These are phyloP conservation scores for Bradypodion ventrale DNA, from an alignment of 2,797 vertebrate species.

Conservation along the genomic window DNA sequence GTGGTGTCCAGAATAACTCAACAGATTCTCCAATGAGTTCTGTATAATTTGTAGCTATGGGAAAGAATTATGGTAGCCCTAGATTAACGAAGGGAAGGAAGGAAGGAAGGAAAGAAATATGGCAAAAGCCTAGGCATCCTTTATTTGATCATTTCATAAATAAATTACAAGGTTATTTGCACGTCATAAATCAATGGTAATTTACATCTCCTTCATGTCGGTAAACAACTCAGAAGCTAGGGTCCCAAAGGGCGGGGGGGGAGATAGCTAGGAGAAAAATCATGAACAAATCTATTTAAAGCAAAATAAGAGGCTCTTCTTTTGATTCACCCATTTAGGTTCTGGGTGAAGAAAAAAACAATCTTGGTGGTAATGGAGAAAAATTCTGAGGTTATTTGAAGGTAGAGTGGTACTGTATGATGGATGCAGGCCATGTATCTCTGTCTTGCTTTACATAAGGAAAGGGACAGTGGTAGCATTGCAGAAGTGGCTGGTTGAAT, in stretches of 20 bases:
- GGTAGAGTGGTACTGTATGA: background rate
- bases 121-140: slow-evolving; percentile 74
- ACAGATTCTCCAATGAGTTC: background rate
- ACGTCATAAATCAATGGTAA: slow-evolving; percentile 72
- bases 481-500: background rate
- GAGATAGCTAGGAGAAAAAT: too few species aligned
- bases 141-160: slow-evolving; percentile 77
- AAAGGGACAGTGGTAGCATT: background rate
- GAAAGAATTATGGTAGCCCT: background rate
- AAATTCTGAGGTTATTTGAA: slow-evolving; percentile 23
- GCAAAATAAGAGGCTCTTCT: background rate
- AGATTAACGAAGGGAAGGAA: background rate
- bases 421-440: background rate
- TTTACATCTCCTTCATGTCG: slow-evolving; percentile 71
- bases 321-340: background rate
- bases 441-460: too few species aligned
- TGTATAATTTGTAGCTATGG: background rate
- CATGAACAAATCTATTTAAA: slow-evolving; percentile 46
- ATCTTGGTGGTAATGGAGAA: slow-evolving; percentile 8
- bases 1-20: background rate
- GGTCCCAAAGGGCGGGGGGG: slow-evolving; percentile 64
- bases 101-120: background rate
- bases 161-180: slow-evolving; percentile 73
- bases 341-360: background rate
- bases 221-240: slow-evolving; percentile 69